Conservation (phyloP, 2,888 invertebrate species). For the Sminthurides aquaticus region DNA sequence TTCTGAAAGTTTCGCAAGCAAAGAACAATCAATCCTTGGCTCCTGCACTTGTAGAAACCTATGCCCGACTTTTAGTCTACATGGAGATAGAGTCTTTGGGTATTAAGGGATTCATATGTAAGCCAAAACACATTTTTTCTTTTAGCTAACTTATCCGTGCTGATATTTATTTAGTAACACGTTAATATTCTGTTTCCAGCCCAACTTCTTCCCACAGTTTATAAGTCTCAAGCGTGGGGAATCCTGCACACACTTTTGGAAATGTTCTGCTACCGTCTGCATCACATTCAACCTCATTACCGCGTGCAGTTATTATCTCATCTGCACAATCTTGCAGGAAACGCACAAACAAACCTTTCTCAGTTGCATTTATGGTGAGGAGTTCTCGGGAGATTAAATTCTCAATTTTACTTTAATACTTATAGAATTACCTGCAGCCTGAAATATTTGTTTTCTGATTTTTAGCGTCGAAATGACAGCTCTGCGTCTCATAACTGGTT, state of each 20-base stretch:
- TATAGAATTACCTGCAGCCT: conserved; percentile 32
- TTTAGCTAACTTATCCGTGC: neutral
- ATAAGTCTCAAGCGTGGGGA: conserved; percentile 85
- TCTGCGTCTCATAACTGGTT: conserved; percentile 72
- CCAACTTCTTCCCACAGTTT: conserved; percentile 81
- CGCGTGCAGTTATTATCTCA: conserved; percentile 84
- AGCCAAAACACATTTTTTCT: too few relatives aligned
- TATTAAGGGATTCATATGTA: conserved; percentile 90
- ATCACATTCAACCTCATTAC: conserved; percentile 94
- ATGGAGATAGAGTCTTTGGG: conserved; percentile 94
- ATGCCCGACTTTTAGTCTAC: conserved; percentile 83
- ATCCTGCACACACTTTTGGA: conserved; percentile 90
- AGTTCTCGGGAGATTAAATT: conserved; percentile 34
- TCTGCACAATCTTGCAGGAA: conserved; percentile 71
- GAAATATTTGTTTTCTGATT: conserved; percentile 18
- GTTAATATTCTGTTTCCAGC: conserved; percentile 50
- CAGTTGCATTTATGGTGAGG: conserved; percentile 85
- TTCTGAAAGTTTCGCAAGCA: conserved; percentile 80
- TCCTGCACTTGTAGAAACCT: conserved; percentile 89
- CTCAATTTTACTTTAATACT: conserved; percentile 45
- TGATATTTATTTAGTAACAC: neutral
- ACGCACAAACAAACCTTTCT: conserved; percentile 85
- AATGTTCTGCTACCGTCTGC: conserved; percentile 93
- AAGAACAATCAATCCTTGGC: conserved; percentile 77
- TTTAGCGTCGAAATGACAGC: conserved; percentile 78